Conservation (phyloP, 2,113 vertebrate genomes). For the Halichoerus grypus region DNA sequence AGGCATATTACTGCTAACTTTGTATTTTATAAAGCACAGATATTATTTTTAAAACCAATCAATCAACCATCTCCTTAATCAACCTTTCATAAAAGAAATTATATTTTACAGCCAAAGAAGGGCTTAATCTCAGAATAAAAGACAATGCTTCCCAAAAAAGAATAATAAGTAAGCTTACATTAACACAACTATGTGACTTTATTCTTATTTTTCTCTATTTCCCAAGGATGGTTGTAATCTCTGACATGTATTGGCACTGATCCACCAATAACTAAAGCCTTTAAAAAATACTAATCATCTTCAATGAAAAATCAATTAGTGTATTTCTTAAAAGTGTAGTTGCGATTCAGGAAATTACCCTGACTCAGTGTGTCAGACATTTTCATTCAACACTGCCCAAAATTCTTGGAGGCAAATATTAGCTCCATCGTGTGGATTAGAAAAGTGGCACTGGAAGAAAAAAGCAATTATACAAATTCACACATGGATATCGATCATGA, state of each 20-base stretch:
- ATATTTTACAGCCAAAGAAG: background rate
- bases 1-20: background rate
- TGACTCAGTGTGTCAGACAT: background rate
- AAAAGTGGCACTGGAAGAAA: background rate
- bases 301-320: background rate
- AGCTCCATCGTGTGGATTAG: background rate
- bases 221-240: background rate
- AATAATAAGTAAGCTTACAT: background rate
- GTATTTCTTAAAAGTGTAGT: background rate
- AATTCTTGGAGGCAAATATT: background rate
- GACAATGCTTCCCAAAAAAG: background rate
- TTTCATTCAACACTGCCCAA: background rate
- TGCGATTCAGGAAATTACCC: background rate
- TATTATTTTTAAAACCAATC: background rate
- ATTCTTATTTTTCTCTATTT: background rate
- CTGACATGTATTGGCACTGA: background rate
- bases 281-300: background rate
- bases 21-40: background rate
- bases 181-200: background rate
- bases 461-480: background rate
- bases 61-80: background rate
- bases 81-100: background rate
- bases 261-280: background rate
- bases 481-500: background rate
- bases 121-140: background rate